Base-by-base conservation (phyloP, 2,113 vertebrate species). In the Acanthisitta chloris region DNA sequence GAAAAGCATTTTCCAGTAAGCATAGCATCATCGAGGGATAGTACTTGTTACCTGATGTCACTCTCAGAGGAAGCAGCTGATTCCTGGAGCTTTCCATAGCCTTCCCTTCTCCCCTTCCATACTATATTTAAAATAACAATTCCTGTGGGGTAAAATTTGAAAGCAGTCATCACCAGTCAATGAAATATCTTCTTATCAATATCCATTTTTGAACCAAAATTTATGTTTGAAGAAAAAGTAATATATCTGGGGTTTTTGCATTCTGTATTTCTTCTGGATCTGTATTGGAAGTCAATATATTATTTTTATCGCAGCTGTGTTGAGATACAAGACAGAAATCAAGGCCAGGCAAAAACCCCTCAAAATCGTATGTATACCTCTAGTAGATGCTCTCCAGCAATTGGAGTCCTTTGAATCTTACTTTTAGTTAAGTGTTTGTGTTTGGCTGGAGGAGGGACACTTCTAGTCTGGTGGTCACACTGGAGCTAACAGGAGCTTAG, bases 111-210 rank as follows among this genome's bases (percentile, higher is more conserved):
- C 34, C 14, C 11, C 8, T 71, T 43, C 3, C 10, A 3, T 16
- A 14, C 8, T 73, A 26, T 71, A 51, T 65, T 51, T 65, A 52
- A 64, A 86, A 33, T 33, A 77, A 34, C 18, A 59, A 76, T 65
- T 87, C 25, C 28, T 80, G 5, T 40, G 58, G 8, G 21, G 26
- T 62, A 58, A 49, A 89, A 67, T 34, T 55, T 79, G 54, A 76
- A 94, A 96, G 49, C 33, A 83, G 29, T 65, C 46, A 23, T 59
- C 17, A 19, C 45, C 80, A 66, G 51, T 34, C 38, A 78, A 33
- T 69, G 48, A 93, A 95, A 90, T 90, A 83, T 70, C 67, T 86
- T 73, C 36, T 90, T 77, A 94, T 77, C 71, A 85, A 65, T 81
- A 66, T 64, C 40, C 9, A 51, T 38, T 67, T 93, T 71, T 48